Evolutionary conservation across 30 jellyfish, hydroid and myxozoan genomes (phyloP).

Genomic region (Sanderia malayensis): DNA sequence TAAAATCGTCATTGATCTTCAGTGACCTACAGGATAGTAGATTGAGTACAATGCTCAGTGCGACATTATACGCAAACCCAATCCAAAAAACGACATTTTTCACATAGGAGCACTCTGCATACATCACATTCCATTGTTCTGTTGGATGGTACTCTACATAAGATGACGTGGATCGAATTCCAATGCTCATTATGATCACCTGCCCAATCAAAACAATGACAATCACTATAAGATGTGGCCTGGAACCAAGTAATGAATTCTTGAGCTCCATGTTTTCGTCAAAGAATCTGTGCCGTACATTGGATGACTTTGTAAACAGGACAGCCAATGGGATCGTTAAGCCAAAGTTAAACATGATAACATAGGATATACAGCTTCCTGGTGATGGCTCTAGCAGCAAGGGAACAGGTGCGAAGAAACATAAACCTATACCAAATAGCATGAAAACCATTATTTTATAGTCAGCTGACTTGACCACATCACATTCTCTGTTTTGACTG

Average conservation of each 20-base stretch:
- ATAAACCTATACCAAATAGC: slow-evolving; percentile 66
- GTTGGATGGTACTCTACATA: slow-evolving; percentile 44
- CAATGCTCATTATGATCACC: slow-evolving; percentile 53
- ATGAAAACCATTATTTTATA: slow-evolving; percentile 61
- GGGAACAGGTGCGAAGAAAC: slow-evolving; percentile 83
- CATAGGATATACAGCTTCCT: slow-evolving; percentile 53
- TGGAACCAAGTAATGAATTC: slow-evolving; percentile 45
- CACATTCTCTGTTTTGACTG: slow-evolving; percentile 87
- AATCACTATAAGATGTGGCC: slow-evolving; percentile 66
- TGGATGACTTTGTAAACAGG: slow-evolving; percentile 60
- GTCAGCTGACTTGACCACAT: slow-evolving; percentile 62
- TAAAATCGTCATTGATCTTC: slow-evolving; percentile 68
- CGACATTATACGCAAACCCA: slow-evolving; percentile 65
- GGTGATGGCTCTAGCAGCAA: slow-evolving; percentile 68
- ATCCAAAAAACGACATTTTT: slow-evolving; percentile 77
- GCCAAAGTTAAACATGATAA: slow-evolving; percentile 70
- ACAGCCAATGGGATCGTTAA: slow-evolving; percentile 83
- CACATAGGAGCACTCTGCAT: slow-evolving; percentile 77
- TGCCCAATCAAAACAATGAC: slow-evolving; percentile 47
- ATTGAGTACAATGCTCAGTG: slow-evolving; percentile 61
- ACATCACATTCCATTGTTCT: slow-evolving; percentile 73
- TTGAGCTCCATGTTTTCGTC: slow-evolving; percentile 70
- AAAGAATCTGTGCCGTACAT: slow-evolving; percentile 43
- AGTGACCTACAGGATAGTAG: slow-evolving; percentile 62
- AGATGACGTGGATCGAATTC: slow-evolving; percentile 32